Conservation (phyloP, 2,888 invertebrate species). For the Microdon myrmicae region DNA sequence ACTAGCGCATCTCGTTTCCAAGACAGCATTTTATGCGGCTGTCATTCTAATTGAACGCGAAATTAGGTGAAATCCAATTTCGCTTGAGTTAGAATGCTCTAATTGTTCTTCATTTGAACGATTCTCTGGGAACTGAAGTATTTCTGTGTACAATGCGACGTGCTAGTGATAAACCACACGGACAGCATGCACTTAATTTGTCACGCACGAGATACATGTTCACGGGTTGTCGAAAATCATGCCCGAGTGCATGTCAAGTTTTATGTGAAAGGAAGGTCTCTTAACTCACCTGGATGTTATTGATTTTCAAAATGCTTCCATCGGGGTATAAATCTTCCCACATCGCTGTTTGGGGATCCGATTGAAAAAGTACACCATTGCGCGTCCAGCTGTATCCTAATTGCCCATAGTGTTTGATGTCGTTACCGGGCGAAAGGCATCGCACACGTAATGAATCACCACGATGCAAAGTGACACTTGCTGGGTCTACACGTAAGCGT, state of each 20-base stretch:
- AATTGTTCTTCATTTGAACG: no score
- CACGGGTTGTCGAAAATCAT: constrained; percentile 27
- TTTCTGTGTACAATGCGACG: constrained; percentile 9
- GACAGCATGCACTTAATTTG: constrained; percentile 37
- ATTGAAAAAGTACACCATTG: constrained; percentile 78
- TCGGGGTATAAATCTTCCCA: constrained; percentile 88
- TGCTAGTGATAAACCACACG: constrained; percentile 10
- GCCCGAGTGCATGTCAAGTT: constrained; percentile 25
- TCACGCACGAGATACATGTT: constrained; percentile 31
- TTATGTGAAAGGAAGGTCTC: neutral
- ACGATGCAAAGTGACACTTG: constrained; percentile 74
- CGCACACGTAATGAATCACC: constrained; percentile 65
- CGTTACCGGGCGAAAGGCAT: constrained; percentile 76
- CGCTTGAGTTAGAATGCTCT: no score
- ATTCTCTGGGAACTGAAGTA: no score
- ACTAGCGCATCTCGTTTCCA: no score
- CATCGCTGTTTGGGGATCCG: constrained; percentile 79
- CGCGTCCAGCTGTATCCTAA: constrained; percentile 87
- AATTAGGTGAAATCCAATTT: no score
- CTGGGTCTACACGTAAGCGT: constrained; percentile 73
- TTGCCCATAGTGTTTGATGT: constrained; percentile 70
- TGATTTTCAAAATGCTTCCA: constrained; percentile 83
- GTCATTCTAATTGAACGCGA: no score
- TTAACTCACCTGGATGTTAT: constrained; percentile 76
- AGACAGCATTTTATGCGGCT: no score